These are phyloP conservation scores for Drosophila fuyamai DNA, from an alignment of 1,140 invertebrate species.

Conservation along the genomic window DNA sequence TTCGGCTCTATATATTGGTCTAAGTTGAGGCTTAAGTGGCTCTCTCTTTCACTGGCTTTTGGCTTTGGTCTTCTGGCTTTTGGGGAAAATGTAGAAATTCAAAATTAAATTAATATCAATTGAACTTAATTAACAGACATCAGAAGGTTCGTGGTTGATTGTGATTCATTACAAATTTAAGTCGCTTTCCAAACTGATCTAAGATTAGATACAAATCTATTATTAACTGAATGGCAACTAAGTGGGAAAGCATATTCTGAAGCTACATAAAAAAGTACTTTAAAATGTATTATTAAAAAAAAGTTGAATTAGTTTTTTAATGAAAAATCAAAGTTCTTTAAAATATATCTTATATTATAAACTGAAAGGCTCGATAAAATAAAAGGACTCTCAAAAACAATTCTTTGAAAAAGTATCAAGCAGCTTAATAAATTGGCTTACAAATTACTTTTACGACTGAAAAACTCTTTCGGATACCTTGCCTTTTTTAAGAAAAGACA, in stretches of 20 bases:
- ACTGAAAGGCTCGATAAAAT: not conserved
- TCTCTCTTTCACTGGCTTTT: conserved; percentile 12
- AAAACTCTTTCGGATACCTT: conserved; percentile 21
- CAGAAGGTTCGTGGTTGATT: conserved; percentile 6
- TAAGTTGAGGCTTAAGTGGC: conserved; percentile 41
- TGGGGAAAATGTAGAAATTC: conserved; percentile 23
- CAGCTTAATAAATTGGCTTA: not conserved
- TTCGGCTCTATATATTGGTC: conserved; percentile 15
- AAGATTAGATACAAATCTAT: not conserved
- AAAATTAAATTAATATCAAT: conserved; percentile 71
- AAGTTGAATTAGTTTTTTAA: no score
- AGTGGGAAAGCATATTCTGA: no score
- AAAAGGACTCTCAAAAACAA: not conserved
- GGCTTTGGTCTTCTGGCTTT: conserved; percentile 3
- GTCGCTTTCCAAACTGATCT: not conserved
- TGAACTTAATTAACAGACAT: conserved; percentile 67
- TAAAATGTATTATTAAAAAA: no score
- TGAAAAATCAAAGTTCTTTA: no score
- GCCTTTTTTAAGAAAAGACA: conserved; percentile 2
- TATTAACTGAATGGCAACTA: not conserved
- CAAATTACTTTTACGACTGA: not conserved
- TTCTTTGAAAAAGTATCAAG: not conserved
- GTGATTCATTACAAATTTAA: conserved; percentile 25
- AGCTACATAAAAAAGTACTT: no score
- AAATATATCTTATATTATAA: no score